Conservation (phyloP, 1,140 invertebrate genomes). For the Pseudomyrmex gracilis region DNA sequence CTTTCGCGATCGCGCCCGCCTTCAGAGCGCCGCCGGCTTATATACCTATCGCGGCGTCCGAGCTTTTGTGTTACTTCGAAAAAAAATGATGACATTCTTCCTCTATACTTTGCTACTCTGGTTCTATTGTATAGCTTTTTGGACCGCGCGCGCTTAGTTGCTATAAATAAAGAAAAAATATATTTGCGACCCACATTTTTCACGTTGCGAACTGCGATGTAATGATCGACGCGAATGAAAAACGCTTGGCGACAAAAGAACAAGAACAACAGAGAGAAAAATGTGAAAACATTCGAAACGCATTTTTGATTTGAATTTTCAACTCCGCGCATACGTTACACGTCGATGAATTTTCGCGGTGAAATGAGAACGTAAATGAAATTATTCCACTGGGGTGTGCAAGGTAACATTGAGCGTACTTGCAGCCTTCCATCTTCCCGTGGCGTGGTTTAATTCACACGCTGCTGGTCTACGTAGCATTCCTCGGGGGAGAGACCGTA, state of each 20-base stretch:
- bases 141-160: too few species aligned
- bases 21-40: conserved; percentile 37
- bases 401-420: not conserved
- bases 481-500: not conserved
- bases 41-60: conserved; percentile 15
- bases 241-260: not conserved
- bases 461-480: not conserved
- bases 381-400: conserved; percentile 16
- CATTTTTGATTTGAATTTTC: not conserved
- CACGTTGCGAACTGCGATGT: not conserved
- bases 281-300: not conserved
- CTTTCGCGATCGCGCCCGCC: conserved; percentile 23
- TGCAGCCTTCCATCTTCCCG: conserved; percentile 18
- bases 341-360: conserved; percentile 29
- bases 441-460: conserved; percentile 19
- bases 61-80: conserved; percentile 19
- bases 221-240: conserved; percentile 9
- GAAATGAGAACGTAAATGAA: conserved; percentile 22
- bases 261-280: not conserved
- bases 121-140: too few species aligned
- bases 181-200: too few species aligned
- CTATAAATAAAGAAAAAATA: too few species aligned
- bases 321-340: not conserved
- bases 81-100: conserved; percentile 18
- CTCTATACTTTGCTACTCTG: not conserved